Base-by-base conservation (phyloP, 2,797 vertebrate genomes). In the Notoglanidium macrostoma region DNA sequence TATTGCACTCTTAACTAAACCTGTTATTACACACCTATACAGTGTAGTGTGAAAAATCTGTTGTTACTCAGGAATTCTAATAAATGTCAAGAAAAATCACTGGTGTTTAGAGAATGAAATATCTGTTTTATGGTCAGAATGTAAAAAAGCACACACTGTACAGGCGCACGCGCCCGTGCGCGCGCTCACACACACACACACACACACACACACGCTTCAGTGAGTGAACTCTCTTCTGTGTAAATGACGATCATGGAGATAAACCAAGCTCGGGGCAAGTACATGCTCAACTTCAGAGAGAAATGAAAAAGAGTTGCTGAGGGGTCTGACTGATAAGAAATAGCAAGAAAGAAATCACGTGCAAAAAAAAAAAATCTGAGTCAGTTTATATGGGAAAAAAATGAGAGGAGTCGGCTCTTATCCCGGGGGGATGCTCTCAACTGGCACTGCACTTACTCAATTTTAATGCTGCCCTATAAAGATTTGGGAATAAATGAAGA, bases 271-370 rank as follows among this genome's bases (percentile, higher is more conserved):
- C 89, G 84, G 78, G 92, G 93, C 92, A 89, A 85, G 90, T 94
- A 94, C 90, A 65, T 68, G 44, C 74, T 84, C n/a, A 92, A 95
- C 94, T 95, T 96, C 94, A 93, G 93, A 95, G 91, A 91, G 88
- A 92, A 94, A 92, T 92, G 29, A 92, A 90, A 93, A 91, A 93
- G 93, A 95, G 93, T 94, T 92, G 93, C 95, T 93, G 90, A 63
- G 5, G 61, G 94, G 94, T 93, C 92, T 90, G 93, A 92, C 86
- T 93, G 94, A 94, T 94, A 87, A 90, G 93, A 91, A 81, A 81
- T 29, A 29, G 40, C 3, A 11, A 49, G 15, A 63, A 44, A 44
- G 32, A 23, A 23, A 59, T 23, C 29, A 57, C 17, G 26, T 51
- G 73, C 10, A 21, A 21, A 17, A 63, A 26, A 17, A 26, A 82